Conservation (phyloP, 2,797 vertebrate species). For the Podarcis siculus region DNA sequence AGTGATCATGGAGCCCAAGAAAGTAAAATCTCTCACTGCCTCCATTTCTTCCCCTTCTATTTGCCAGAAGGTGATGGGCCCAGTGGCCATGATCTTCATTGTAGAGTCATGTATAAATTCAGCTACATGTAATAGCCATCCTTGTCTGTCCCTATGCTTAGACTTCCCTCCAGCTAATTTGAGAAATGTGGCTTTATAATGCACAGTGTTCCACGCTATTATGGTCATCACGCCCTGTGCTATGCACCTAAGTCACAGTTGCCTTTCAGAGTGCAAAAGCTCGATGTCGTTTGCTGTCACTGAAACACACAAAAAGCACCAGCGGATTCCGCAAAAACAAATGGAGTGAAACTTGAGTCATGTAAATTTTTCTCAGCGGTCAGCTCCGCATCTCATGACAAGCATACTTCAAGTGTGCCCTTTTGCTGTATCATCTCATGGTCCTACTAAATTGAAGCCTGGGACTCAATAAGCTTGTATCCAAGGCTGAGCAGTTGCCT, state of each 20-base stretch:
- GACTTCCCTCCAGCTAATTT: background rate
- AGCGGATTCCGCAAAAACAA: background rate
- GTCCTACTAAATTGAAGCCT: background rate
- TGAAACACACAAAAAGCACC: background rate
- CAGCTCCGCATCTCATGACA: background rate
- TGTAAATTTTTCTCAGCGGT: background rate
- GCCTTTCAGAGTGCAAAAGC: background rate
- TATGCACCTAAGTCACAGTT: background rate
- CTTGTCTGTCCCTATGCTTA: background rate
- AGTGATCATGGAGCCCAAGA: too few relatives aligned
- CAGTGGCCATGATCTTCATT: too few relatives aligned
- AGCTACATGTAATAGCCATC: background rate
- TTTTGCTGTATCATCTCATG: background rate
- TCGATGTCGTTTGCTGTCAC: background rate
- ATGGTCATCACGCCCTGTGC: background rate
- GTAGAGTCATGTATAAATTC: background rate
- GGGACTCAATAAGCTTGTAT: background rate
- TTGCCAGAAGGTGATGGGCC: too few relatives aligned
- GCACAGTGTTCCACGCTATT: background rate
- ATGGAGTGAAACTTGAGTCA: conserved; percentile 5
- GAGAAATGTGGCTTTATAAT: background rate
- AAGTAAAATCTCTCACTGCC: too few relatives aligned
- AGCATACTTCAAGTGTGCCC: background rate
- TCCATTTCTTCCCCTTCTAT: too few relatives aligned
- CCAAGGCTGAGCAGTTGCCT: too few relatives aligned